phyloP scores from a whole-genome alignment of 2,888 invertebrate species.

The Julus scanicus region DNA sequence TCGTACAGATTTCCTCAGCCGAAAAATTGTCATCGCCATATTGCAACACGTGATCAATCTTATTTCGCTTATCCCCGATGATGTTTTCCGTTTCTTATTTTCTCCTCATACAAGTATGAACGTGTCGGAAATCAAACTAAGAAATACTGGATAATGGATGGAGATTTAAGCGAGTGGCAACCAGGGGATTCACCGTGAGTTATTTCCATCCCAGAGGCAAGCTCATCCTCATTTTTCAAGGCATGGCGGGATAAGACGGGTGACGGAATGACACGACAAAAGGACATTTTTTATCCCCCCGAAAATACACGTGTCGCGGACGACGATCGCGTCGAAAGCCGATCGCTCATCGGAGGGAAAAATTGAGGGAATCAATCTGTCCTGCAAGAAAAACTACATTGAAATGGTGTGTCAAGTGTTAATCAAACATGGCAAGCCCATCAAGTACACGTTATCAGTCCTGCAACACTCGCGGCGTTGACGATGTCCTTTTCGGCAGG shows the following conservation, averaged over 20 bases:
- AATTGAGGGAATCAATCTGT: too few relatives aligned
- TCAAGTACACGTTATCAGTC: conserved; percentile 25
- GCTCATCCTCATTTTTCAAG: conserved; percentile 23
- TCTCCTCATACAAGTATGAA: background rate
- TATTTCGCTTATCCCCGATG: background rate
- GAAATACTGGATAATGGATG: background rate
- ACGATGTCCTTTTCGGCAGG: too few relatives aligned
- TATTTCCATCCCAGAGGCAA: conserved; percentile 28
- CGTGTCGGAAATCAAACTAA: conserved; percentile 12
- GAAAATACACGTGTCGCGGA: background rate
- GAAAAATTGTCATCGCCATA: too few relatives aligned
- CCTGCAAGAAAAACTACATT: background rate
- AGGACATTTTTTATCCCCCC: background rate
- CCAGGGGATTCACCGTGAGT: conserved; percentile 32
- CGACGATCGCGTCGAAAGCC: background rate
- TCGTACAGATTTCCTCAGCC: too few relatives aligned
- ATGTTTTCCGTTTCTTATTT: background rate
- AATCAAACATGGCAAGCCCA: conserved; percentile 30
- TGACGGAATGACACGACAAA: background rate
- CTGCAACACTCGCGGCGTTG: background rate
- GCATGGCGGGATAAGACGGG: background rate
- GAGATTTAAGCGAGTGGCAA: conserved; percentile 39
- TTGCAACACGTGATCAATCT: background rate
- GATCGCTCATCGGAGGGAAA: conserved; percentile 10
- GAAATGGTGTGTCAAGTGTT: conserved; percentile 32